Conservation (phyloP, 2,797 vertebrate species). For the Carapus acus region DNA sequence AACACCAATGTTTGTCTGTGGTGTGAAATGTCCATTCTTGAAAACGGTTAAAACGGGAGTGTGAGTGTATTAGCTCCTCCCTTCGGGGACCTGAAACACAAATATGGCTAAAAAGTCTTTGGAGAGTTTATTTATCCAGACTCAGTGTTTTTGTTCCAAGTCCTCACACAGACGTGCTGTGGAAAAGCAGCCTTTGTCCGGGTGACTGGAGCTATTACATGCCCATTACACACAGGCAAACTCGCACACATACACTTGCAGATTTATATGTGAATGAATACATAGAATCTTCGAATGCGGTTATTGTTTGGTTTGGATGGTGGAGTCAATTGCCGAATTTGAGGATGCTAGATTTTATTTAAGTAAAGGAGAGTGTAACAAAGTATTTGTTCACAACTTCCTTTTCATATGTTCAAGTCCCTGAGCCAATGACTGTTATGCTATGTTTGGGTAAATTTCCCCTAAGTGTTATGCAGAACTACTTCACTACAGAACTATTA, state of each 20-base stretch:
- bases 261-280: conserved; percentile 54
- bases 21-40: conserved; percentile 71
- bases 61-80: conserved; percentile 40
- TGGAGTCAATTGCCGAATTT: too few species aligned
- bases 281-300: conserved; percentile 28
- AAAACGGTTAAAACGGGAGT: conserved; percentile 34
- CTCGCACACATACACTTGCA: conserved; percentile 57
- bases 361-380: too few species aligned
- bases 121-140: conserved; percentile 79
- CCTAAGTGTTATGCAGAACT: too few species aligned
- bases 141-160: conserved; percentile 80
- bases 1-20: conserved; percentile 83
- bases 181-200: conserved; percentile 20
- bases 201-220: conserved; percentile 52
- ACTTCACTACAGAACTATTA: too few species aligned
- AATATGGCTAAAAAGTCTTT: conserved; percentile 70
- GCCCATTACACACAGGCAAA: conserved; percentile 56
- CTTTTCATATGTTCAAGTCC: too few species aligned
- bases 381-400: too few species aligned
- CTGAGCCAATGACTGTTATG: too few species aligned
- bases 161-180: conserved; percentile 50
- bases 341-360: too few species aligned
- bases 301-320: too few species aligned
- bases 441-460: too few species aligned
- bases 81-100: conserved; percentile 73